Percentiles rank a stretch among this genome's conserved stretches.
Evolutionary conservation across 2,113 vertebrate genomes (phyloP).

Genomic region (Callipepla squamata): DNA sequence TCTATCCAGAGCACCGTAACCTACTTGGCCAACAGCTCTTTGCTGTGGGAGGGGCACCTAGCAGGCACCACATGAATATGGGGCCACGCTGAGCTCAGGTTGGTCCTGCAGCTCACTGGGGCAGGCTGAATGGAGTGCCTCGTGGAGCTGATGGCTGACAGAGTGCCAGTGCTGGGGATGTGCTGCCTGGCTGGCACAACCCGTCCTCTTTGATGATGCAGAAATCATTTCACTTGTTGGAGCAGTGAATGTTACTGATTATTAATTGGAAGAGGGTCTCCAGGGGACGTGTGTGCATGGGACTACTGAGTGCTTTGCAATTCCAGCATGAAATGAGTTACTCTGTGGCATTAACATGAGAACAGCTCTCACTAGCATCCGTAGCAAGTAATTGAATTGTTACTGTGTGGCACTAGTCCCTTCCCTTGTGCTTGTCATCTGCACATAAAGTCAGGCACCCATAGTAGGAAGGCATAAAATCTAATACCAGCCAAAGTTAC

Average conservation of each 20-base stretch:
- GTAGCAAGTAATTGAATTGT: constrained; percentile 41
- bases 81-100: neutral
- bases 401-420: neutral
- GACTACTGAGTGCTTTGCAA: constrained; percentile 44
- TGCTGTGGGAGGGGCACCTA: neutral
- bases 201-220: constrained; percentile 41
- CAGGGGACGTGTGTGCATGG: neutral
- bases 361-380: constrained; percentile 31
- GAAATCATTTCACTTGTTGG: constrained; percentile 59
- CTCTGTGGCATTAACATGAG: constrained; percentile 45
- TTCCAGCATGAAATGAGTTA: constrained; percentile 63
- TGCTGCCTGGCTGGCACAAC: neutral
- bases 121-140: neutral
- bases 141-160: fast-evolving
- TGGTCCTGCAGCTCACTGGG: neutral
- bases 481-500: neutral
- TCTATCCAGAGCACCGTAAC: neutral
- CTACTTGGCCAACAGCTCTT: neutral
- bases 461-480: neutral
- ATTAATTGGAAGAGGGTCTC: constrained; percentile 70
- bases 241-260: constrained; percentile 68
- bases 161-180: neutral
- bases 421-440: neutral
- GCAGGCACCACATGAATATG: neutral
- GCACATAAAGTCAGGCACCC: neutral